Conservation (phyloP, 1,140 invertebrate genomes). For the Lordiphosa mommai region DNA sequence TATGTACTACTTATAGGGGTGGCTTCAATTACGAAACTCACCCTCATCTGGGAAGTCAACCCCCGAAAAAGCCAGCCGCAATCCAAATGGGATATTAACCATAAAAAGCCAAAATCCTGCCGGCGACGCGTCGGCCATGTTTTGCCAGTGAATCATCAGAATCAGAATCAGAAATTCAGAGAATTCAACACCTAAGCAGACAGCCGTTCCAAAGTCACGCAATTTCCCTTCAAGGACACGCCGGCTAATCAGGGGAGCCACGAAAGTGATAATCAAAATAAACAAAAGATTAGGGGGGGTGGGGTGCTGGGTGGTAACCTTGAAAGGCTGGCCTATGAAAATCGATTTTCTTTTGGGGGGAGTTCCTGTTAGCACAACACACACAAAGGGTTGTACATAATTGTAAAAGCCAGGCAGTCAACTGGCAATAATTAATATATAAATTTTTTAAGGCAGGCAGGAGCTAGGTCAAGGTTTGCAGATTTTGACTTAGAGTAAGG, state of each 20-base stretch:
- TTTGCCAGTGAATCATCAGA: slow-evolving; percentile 44
- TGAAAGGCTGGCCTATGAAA: slow-evolving; percentile 54
- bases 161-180: slow-evolving; percentile 2
- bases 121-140: slow-evolving; percentile 22
- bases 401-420: neutral
- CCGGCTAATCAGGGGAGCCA: slow-evolving; percentile 45
- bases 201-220: slow-evolving; percentile 13
- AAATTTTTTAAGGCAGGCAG: too few species aligned
- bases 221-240: slow-evolving; percentile 53
- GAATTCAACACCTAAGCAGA: slow-evolving; percentile 21
- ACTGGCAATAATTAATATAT: too few species aligned
- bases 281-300: slow-evolving; percentile 55
- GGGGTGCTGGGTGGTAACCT: slow-evolving; percentile 38
- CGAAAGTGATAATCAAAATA: slow-evolving; percentile 75
- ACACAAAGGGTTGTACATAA: slow-evolving; percentile 48
- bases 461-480: too few species aligned
- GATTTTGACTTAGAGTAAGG: too few species aligned
- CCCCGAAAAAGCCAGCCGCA: slow-evolving; percentile 54
- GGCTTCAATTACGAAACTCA: slow-evolving; percentile 64
- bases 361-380: neutral
- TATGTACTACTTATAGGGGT: slow-evolving; percentile 48
- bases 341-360: slow-evolving; percentile 32
- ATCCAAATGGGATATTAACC: slow-evolving; percentile 60
- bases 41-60: slow-evolving; percentile 59
- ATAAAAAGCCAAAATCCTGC: slow-evolving; percentile 46